Conservation (phyloP, 1,140 invertebrate genomes). For the Eriocheir sinensis region DNA sequence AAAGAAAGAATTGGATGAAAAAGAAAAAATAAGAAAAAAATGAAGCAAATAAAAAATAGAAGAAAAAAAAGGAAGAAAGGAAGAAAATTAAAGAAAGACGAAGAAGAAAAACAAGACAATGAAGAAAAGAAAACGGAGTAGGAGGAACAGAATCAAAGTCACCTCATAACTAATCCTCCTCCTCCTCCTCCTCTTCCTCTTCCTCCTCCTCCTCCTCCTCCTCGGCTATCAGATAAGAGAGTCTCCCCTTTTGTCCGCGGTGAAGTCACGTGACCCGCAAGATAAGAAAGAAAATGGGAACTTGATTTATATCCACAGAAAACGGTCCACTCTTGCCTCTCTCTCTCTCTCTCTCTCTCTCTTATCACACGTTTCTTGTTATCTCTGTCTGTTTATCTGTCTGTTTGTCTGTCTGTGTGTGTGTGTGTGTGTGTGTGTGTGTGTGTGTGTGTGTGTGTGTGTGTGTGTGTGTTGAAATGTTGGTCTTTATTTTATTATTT, state of each 20-base stretch:
- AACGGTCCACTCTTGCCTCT: background rate
- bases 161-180: background rate
- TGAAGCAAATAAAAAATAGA: no score
- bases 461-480: background rate
- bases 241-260: background rate
- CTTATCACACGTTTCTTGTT: background rate
- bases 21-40: no score
- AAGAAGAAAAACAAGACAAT: no score
- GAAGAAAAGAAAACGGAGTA: no score
- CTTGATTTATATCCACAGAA: conserved; percentile 47
- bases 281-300: conserved; percentile 32
- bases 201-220: background rate
- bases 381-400: background rate
- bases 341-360: conserved; percentile 1
- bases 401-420: background rate
- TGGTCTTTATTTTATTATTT: background rate
- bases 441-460: background rate
- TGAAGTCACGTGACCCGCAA: background rate
- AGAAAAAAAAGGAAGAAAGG: no score
- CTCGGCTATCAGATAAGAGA: background rate
- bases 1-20: background rate
- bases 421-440: background rate
- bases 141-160: no score
- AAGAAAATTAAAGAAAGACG: no score
- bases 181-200: background rate